A percentile compares a stretch with the other conserved stretches of the same genome.
Evolutionary conservation across 2,888 invertebrate genomes (phyloP).

Genomic region (Amphipyra tragopoginis): DNA sequence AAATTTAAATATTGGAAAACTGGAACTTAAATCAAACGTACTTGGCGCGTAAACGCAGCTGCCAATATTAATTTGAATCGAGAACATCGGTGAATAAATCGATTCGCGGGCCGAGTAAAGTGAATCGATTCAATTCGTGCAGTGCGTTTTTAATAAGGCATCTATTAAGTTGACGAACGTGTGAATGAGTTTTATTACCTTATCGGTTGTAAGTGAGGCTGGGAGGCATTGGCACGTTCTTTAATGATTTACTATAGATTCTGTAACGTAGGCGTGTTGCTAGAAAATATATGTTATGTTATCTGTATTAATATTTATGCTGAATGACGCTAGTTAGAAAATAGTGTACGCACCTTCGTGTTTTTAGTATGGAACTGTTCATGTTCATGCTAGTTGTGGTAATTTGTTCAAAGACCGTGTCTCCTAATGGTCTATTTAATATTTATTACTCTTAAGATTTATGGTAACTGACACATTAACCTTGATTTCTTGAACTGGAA

Average conservation of each 20-base stretch:
- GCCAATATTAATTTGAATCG: constrained; percentile 79
- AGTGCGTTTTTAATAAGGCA: constrained; percentile 87
- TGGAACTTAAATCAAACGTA: constrained; percentile 69
- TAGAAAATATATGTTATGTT: constrained; percentile 37
- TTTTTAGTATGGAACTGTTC: constrained; percentile 53
- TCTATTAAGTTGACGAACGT: constrained; percentile 87
- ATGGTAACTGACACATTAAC: constrained; percentile 35
- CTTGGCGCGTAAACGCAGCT: constrained; percentile 75
- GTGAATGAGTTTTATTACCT: constrained; percentile 89
- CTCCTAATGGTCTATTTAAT: constrained; percentile 48
- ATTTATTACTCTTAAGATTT: constrained; percentile 46
- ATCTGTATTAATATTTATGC: constrained; percentile 37
- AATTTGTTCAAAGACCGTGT: constrained; percentile 48
- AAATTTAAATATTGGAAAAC: constrained; percentile 75
- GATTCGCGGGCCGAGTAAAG: constrained; percentile 65
- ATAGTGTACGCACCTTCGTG: constrained; percentile 48
- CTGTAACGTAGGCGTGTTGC: constrained; percentile 35
- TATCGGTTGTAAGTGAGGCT: constrained; percentile 77
- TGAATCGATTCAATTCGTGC: constrained; percentile 76
- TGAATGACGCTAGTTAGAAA: constrained; percentile 32
- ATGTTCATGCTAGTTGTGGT: constrained; percentile 36
- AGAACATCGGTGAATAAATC: constrained; percentile 73
- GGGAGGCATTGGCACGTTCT: constrained; percentile 82
- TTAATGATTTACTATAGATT: constrained; percentile 80
- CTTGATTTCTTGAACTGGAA: constrained; percentile 27